phyloP scores from a whole-genome alignment of 1,140 invertebrate genomes.

The Drosophila watanabei region DNA sequence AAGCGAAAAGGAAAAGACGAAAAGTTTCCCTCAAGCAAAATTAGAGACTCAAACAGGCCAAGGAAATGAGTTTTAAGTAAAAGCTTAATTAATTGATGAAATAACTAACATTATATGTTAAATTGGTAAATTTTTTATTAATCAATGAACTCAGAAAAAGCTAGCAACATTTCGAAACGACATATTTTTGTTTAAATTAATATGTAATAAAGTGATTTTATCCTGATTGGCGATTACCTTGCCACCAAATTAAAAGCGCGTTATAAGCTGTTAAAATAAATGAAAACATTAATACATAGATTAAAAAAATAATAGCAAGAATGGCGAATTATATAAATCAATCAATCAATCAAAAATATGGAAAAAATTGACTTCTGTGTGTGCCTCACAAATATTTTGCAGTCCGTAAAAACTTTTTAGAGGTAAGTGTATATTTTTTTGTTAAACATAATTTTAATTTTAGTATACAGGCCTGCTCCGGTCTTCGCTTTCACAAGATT shows the following conservation, averaged over 20 bases:
- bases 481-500: too few relatives aligned
- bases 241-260: slow-evolving; percentile 76
- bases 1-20: background rate
- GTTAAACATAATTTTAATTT: too few relatives aligned
- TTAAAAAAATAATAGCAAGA: background rate
- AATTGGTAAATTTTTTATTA: too few relatives aligned
- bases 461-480: too few relatives aligned
- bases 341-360: background rate
- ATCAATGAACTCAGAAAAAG: background rate
- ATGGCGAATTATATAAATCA: background rate
- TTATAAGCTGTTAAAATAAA: slow-evolving; percentile 68
- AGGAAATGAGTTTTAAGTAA: background rate
- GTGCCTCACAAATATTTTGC: background rate
- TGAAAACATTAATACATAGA: slow-evolving; percentile 20
- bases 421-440: too few relatives aligned
- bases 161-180: background rate
- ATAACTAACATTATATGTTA: background rate
- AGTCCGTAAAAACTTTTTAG: too few relatives aligned
- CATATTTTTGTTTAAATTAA: background rate
- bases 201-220: background rate
- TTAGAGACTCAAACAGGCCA: background rate
- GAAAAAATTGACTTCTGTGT: background rate
- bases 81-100: background rate
- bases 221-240: slow-evolving; percentile 62
- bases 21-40: background rate